phyloP scores from a whole-genome alignment of 2,113 vertebrate species.

The Gasterosteus nipponicus region DNA sequence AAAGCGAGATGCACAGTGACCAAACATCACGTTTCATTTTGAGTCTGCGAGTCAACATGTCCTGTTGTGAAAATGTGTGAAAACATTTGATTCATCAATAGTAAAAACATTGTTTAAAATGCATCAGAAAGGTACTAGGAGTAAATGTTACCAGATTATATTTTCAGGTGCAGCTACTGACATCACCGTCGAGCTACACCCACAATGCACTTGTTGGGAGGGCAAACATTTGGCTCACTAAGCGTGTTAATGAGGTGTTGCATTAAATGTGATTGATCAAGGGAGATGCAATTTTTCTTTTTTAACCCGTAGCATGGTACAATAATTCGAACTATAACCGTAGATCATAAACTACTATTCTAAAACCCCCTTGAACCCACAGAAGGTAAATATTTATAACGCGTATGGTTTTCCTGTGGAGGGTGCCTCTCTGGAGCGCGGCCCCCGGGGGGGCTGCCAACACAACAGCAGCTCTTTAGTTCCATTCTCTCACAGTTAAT shows the following conservation, averaged over 20 bases:
- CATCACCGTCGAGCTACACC: not conserved
- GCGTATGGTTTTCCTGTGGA: no score
- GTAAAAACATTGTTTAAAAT: not conserved
- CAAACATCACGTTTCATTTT: not conserved
- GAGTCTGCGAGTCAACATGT: not conserved
- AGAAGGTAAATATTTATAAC: no score
- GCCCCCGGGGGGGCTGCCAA: no score
- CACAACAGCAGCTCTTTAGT: not conserved
- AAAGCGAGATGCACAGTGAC: not conserved
- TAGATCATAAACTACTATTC: not conserved
- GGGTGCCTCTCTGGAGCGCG: no score
- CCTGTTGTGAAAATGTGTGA: not conserved
- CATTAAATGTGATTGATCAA: not conserved
- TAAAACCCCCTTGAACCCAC: not conserved
- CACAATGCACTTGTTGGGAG: not conserved
- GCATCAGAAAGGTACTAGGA: not conserved
- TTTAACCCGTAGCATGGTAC: not conserved
- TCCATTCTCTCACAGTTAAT: not conserved
- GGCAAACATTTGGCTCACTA: not conserved
- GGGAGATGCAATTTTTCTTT: not conserved
- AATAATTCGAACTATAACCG: not conserved
- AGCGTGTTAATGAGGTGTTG: not conserved
- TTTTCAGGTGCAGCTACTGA: not conserved
- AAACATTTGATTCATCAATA: not conserved
- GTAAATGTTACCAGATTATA: not conserved